Evolutionary conservation across 1,140 invertebrate species (phyloP).

Genomic region (Brachionus rubens): DNA sequence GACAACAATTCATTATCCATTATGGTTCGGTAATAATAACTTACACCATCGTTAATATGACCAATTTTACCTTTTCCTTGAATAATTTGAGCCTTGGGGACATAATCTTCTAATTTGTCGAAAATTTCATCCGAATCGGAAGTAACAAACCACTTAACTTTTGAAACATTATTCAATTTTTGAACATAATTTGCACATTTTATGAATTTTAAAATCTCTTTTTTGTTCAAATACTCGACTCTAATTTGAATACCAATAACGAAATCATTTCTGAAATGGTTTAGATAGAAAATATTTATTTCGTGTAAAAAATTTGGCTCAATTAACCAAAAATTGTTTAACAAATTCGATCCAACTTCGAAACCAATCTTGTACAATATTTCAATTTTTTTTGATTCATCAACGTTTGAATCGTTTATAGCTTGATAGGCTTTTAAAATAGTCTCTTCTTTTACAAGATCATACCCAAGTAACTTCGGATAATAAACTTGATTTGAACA

Average conservation of each 20-base stretch:
- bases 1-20: neutral
- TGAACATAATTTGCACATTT: neutral
- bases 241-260: conserved; percentile 15
- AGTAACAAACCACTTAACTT: neutral
- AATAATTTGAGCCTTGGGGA: neutral
- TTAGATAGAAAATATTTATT: neutral
- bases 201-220: neutral
- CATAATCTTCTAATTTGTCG: neutral
- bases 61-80: neutral
- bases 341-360: neutral
- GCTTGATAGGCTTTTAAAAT: neutral
- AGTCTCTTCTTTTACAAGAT: neutral
- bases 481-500: neutral
- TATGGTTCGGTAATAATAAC: neutral
- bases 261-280: neutral
- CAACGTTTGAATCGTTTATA: neutral
- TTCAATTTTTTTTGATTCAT: neutral
- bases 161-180: neutral
- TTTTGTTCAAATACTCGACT: neutral
- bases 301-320: neutral
- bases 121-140: neutral
- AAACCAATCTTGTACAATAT: neutral
- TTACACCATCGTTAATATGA: neutral
- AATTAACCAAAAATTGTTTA: neutral
- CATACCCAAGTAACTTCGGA: neutral